phyloP scores from a whole-genome alignment of 1,140 invertebrate species.

The Drosophila mauritiana region DNA sequence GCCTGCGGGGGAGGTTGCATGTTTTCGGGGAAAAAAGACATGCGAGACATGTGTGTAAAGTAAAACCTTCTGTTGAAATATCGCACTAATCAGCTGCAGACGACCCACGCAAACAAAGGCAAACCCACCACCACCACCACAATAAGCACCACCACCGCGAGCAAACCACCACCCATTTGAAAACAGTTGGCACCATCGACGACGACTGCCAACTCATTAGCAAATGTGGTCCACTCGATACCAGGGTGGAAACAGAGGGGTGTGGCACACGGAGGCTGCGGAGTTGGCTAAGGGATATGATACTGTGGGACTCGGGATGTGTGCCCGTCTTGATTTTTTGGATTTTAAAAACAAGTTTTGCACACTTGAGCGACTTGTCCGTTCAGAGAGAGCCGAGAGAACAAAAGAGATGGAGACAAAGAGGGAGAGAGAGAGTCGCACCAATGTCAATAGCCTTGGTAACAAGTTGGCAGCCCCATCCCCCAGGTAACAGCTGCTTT shows the following conservation, averaged over 20 bases:
- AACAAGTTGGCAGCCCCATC: slow-evolving; percentile 3
- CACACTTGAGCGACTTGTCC: slow-evolving; percentile 32
- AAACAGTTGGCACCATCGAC: slow-evolving; percentile 62
- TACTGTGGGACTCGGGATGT: slow-evolving; percentile 1
- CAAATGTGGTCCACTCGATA: slow-evolving; percentile 28
- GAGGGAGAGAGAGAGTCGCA: background rate
- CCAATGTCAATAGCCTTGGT: slow-evolving; percentile 22
- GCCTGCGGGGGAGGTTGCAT: too few species aligned
- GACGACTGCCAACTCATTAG: slow-evolving; percentile 67
- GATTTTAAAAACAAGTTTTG: slow-evolving; percentile 64
- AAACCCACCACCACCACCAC: slow-evolving; percentile 61
- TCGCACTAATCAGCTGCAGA: slow-evolving; percentile 51
- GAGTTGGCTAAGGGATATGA: too few species aligned
- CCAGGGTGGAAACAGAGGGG: slow-evolving; percentile 3
- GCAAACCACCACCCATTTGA: slow-evolving; percentile 58
- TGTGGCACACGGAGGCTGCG: background rate
- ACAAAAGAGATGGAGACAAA: slow-evolving; percentile 1
- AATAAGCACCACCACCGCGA: slow-evolving; percentile 40
- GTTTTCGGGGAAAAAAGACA: background rate
- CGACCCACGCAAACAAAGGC: slow-evolving; percentile 42
- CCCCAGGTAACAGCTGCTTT: slow-evolving; percentile 26
- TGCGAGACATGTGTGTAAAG: slow-evolving; percentile 1
- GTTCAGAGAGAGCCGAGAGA: slow-evolving; percentile 8
- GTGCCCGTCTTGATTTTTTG: slow-evolving; percentile 20
- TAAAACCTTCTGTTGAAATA: slow-evolving; percentile 39